Evolutionary conservation across 2,113 vertebrate genomes (phyloP).

Genomic region (Phainopepla nitens): DNA sequence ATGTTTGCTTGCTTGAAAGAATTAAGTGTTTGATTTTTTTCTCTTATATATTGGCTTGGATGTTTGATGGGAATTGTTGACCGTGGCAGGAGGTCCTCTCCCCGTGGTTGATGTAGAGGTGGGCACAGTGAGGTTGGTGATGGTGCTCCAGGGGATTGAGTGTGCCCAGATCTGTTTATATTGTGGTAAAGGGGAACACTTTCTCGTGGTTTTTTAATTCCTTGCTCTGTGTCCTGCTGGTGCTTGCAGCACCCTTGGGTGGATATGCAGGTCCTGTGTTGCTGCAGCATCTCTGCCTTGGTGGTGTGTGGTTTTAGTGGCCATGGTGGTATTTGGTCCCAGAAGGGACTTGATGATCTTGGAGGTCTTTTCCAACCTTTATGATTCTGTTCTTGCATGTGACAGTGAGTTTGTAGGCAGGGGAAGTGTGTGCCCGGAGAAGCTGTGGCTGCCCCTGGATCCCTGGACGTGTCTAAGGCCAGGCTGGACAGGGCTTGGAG

Average conservation of each 20-base stretch:
- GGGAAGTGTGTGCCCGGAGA: neutral
- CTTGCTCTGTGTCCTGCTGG: neutral
- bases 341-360: neutral
- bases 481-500: accelerated
- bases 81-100: accelerated
- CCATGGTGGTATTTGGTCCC: accelerated
- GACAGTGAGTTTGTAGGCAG: neutral
- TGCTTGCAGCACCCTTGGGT: neutral
- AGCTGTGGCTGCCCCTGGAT: neutral
- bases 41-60: neutral
- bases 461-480: neutral
- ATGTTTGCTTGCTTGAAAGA: accelerated
- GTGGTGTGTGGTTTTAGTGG: no score
- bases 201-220: neutral
- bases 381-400: accelerated
- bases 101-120: accelerated
- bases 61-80: neutral
- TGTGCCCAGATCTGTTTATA: accelerated
- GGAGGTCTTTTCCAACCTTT: neutral
- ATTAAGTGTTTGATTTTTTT: accelerated
- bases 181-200: neutral
- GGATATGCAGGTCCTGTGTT: no score
- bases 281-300: neutral
- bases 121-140: accelerated
- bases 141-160: neutral